A percentile compares a stretch with the other conserved stretches of the same genome.
phyloP scores from a whole-genome alignment of 1,140 invertebrate species.

The Heliothis virescens region DNA sequence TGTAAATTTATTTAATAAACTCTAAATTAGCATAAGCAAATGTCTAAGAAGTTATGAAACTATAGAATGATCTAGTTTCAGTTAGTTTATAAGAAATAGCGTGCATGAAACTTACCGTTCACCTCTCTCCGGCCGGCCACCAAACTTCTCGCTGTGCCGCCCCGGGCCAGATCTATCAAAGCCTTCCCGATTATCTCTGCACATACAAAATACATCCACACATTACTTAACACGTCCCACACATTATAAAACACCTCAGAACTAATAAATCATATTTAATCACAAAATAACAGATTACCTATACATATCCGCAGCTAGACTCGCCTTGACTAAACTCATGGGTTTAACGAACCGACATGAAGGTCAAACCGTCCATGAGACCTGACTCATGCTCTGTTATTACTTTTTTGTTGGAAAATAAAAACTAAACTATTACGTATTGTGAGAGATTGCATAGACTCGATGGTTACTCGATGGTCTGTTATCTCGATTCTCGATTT shows the following conservation, averaged over 20 bases:
- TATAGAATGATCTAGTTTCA: background rate
- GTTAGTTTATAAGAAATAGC: background rate
- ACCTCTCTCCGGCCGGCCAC: conserved; percentile 69
- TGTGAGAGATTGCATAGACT: conserved; percentile 32
- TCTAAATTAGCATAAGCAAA: background rate
- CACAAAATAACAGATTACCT: conserved; percentile 60
- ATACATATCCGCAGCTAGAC: conserved; percentile 71
- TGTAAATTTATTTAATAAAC: background rate
- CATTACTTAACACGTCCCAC: conserved; percentile 49
- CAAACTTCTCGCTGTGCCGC: conserved; percentile 77
- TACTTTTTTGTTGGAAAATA: conserved; percentile 63
- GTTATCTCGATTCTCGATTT: conserved; percentile 28
- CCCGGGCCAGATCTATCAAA: conserved; percentile 77
- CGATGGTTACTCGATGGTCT: conserved; percentile 17
- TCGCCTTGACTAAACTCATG: conserved; percentile 62
- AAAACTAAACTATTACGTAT: conserved; percentile 50
- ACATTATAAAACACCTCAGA: conserved; percentile 46
- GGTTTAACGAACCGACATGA: conserved; percentile 79
- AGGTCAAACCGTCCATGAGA: conserved; percentile 72
- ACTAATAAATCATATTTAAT: conserved; percentile 52
- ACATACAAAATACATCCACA: conserved; percentile 48
- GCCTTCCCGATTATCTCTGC: conserved; percentile 73
- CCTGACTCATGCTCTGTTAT: conserved; percentile 71
- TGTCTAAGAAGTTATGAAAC: background rate
- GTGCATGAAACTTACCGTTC: conserved; percentile 65